Percentiles rank a stretch among this genome's conserved stretches.
These are phyloP conservation scores for Solenopsis fugax DNA, from an alignment of 1,140 invertebrate species.

Conservation along the genomic window DNA sequence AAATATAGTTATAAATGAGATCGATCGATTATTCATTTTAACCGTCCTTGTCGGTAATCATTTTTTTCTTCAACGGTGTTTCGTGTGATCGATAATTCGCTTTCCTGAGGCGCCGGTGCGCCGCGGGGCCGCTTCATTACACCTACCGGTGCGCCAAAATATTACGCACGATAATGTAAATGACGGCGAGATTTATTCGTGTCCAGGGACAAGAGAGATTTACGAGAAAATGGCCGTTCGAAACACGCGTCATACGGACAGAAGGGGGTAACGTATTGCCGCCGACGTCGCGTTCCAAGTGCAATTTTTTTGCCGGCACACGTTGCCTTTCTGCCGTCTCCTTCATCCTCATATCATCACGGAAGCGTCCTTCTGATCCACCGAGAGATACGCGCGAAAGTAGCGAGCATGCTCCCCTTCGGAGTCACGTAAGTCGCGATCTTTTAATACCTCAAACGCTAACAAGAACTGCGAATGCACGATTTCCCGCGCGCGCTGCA, in stretches of 20 bases:
- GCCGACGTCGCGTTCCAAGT: constrained; percentile 42
- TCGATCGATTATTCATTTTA: constrained; percentile 22
- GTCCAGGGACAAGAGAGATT: constrained; percentile 43
- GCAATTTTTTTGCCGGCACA: constrained; percentile 37
- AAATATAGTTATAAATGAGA: neutral
- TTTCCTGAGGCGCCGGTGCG: neutral
- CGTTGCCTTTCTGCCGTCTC: constrained; percentile 28
- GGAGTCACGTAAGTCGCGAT: constrained; percentile 60
- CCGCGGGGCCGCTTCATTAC: constrained; percentile 18
- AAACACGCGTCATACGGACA: constrained; percentile 38
- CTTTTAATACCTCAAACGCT: constrained; percentile 57
- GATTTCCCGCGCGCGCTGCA: neutral
- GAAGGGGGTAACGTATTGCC: constrained; percentile 52
- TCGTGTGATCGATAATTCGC: constrained; percentile 27
- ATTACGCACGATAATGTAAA: constrained; percentile 61
- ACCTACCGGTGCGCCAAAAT: constrained; percentile 37
- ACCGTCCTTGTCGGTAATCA: neutral
- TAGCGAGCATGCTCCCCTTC: constrained; percentile 57
- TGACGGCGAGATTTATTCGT: constrained; percentile 48
- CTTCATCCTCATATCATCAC: constrained; percentile 56
- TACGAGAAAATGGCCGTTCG: constrained; percentile 49
- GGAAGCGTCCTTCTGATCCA: constrained; percentile 57
- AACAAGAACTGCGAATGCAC: constrained; percentile 38
- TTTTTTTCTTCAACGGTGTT: neutral
- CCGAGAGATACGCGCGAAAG: constrained; percentile 49